phyloP scores from a whole-genome alignment of 2,888 invertebrate genomes.

The Pollenia angustigena region DNA sequence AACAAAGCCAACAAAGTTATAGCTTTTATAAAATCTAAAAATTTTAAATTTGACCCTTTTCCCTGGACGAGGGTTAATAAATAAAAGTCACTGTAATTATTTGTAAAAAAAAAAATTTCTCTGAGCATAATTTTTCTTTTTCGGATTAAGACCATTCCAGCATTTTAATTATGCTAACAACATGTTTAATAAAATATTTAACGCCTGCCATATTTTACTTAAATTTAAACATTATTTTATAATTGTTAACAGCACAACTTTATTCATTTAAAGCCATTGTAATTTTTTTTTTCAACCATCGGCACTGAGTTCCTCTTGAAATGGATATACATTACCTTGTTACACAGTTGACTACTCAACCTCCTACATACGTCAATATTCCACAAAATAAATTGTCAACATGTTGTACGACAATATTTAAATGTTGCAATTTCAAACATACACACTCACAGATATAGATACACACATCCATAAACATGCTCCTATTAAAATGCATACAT shows the following conservation, averaged over 20 bases:
- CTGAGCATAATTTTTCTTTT: no score
- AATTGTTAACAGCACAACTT: background rate
- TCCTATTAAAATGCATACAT: conserved; percentile 52
- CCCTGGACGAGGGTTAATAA: no score
- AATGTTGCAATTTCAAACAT: conserved; percentile 56
- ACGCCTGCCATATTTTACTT: background rate
- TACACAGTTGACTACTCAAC: conserved; percentile 43
- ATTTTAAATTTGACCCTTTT: no score
- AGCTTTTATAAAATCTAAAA: no score
- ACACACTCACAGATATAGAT: background rate
- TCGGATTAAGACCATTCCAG: no score
- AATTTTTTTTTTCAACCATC: background rate
- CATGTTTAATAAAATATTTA: no score
- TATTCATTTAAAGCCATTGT: conserved; percentile 5
- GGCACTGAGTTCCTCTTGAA: conserved; percentile 35
- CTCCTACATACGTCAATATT: conserved; percentile 37
- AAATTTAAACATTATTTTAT: background rate
- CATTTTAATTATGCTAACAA: no score
- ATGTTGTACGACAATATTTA: conserved; percentile 66
- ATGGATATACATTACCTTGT: conserved; percentile 55
- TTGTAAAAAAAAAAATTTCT: no score
- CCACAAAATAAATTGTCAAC: conserved; percentile 66
- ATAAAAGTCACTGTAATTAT: no score
- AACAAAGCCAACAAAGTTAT: no score
- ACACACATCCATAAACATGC: conserved; percentile 36